Base-by-base conservation (phyloP, 1,140 invertebrate species). In the Nomia melanderi region DNA sequence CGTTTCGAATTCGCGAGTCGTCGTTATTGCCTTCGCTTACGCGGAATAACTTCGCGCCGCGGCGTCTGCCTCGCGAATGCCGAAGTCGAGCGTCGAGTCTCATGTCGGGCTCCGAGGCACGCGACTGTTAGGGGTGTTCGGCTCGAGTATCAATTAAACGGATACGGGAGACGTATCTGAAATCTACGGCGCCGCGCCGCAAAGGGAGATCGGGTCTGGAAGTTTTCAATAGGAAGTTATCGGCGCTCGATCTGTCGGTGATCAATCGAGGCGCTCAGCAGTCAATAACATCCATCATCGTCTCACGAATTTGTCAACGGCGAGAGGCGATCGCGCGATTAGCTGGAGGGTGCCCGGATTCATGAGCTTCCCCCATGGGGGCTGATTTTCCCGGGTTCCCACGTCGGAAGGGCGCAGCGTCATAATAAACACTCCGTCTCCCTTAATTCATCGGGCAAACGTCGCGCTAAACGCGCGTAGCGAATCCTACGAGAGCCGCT, bases 291-390 rank as follows among this genome's bases (percentile, higher is more conserved):
- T 91, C 90, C 83, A 88, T 92, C 91, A 91, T 87, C 82, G 82
- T 88, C 84, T 85, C 81, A 81, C 83, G 86, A 91, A 91, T 91
- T 91, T 91, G 90, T 91, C 90, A 90, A 87, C 82, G 85, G 72
- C 44, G 87, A 86, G 85, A 87, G 77, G 67, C 79, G 89, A 91
- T 89, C 83, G 84, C 74, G 64, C 78, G 89, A 91, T 91, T 91
- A 90, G 85, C 86, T 75, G 66, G 70, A 82, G 83, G 86, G 82
- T 77, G 65, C 77, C 74, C 81, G 82, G 84, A 59, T 86, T 78
- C 70, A 64, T 74, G 69, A 85, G 84, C 47, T 73, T 83, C 71
- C 62, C 74, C 85, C 87, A 85, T 76, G 62, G 71, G 81, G 41
- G 27, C 65, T 39, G 67, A 29, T 54, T 71, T 50, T 78, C 77